phyloP scores from a whole-genome alignment of 2,797 vertebrate species.

The Emydoidea blandingii region DNA sequence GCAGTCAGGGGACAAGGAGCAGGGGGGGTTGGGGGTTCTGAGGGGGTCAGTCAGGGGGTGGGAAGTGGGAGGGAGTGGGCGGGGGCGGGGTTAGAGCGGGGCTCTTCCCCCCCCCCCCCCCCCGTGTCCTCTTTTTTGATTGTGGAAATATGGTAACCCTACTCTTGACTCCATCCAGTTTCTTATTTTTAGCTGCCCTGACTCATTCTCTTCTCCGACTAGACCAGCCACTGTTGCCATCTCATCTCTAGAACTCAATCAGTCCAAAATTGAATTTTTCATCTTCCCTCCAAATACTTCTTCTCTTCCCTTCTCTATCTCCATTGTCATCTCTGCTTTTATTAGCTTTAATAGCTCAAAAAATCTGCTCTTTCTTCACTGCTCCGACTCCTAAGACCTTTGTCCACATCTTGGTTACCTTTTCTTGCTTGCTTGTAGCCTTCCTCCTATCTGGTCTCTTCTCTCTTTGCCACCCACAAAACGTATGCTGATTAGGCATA shows the following conservation, averaged over 20 bases:
- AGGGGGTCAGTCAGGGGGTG: too few species aligned
- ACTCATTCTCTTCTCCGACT: not conserved
- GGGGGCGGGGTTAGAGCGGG: too few species aligned
- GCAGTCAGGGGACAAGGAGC: too few species aligned
- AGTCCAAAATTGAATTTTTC: accelerated
- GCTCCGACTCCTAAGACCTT: not conserved
- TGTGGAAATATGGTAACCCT: too few species aligned
- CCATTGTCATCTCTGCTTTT: not conserved
- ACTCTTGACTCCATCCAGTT: not conserved
- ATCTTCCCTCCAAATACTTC: not conserved
- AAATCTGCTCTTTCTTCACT: not conserved
- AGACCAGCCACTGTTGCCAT: not conserved
- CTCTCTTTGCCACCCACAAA: accelerated
- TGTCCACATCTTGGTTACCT: accelerated
- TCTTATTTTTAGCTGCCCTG: not conserved
- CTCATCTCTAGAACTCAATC: not conserved
- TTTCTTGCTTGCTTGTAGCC: not conserved
- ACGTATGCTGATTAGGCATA: not conserved
- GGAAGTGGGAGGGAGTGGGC: too few species aligned
- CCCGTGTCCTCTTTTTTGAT: too few species aligned
- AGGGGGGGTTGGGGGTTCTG: too few species aligned
- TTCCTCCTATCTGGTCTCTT: not conserved
- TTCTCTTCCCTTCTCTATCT: not conserved
- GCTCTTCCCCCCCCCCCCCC: too few species aligned
- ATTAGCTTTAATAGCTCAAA: not conserved